Evolutionary conservation across 1,140 invertebrate genomes (phyloP).

Genomic region (Drosophila obscura): DNA sequence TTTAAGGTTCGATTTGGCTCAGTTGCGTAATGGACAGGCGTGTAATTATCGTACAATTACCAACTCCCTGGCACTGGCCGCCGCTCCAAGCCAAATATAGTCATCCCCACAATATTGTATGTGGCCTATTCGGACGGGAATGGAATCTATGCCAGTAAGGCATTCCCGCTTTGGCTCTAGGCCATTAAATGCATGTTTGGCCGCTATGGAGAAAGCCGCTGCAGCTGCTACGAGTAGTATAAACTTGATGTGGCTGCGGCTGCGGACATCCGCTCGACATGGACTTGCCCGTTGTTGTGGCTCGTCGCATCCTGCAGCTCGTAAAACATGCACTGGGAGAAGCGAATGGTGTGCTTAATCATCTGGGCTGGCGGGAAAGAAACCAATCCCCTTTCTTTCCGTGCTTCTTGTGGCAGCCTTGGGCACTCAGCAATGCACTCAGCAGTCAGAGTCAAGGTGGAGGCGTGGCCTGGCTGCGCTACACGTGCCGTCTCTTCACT

Average conservation of each 20-base stretch:
- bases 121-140: slow-evolving; percentile 6
- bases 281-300: slow-evolving; percentile 28
- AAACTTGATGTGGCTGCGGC: slow-evolving; percentile 38
- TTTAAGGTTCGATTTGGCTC: slow-evolving; percentile 13
- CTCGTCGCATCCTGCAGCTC: slow-evolving; percentile 32
- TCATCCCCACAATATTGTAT: slow-evolving; percentile 4
- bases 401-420: slow-evolving; percentile 33
- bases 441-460: slow-evolving; percentile 36
- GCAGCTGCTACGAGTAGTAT: slow-evolving; percentile 24
- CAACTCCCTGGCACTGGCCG: slow-evolving; percentile 8
- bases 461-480: slow-evolving; percentile 33
- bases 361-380: no score
- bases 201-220: slow-evolving; percentile 17
- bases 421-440: slow-evolving; percentile 1
- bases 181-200: slow-evolving; percentile 21
- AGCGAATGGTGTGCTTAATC: not conserved
- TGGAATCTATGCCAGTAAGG: slow-evolving; percentile 39
- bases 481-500: slow-evolving; percentile 35
- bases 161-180: not conserved
- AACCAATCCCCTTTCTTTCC: slow-evolving; percentile 8
- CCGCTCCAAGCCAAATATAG: slow-evolving; percentile 34
- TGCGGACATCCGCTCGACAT: slow-evolving; percentile 41
- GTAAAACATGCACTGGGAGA: slow-evolving; percentile 15
- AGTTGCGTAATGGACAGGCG: slow-evolving; percentile 20
- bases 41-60: slow-evolving; percentile 28